Base-by-base conservation (phyloP, 2,888 invertebrate genomes). In the Mythimna ferrago region DNA sequence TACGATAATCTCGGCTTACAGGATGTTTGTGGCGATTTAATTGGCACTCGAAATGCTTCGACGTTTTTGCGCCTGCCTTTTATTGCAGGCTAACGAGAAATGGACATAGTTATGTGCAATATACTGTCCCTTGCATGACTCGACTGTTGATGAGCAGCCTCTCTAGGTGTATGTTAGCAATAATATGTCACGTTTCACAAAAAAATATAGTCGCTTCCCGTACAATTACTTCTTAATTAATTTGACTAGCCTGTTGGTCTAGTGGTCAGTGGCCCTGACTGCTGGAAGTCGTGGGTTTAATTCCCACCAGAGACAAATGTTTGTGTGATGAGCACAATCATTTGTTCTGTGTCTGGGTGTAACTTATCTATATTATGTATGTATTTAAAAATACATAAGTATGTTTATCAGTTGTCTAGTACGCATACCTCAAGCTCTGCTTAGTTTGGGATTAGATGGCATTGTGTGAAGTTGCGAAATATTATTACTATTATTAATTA, bases 1-100 rank as follows among this genome's bases (percentile, higher is more conserved):
- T 95, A 94, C 94, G 94, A 95, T 95, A 94, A 96, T 95, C 93
- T 95, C 89, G 91, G 90, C 93, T 93, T 95, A 96, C 95, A 96
- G 95, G 93, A 92, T 96, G 96, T 96, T 95, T 92, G 93, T 90
- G 90, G 89, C 90, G 90, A 90, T 95, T 95, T 96, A 96, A 96
- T 96, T 96, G 96, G 96, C 95, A 94, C 92, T 92, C 92, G 92
- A 92, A 93, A 93, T 94, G 92, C 92, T 90, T 88, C 89, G 89
- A 89, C 90, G 91, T 91, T 93, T 93, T 92, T 92, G 91, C 90
- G 89, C 87, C 89, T 89, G 87, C 89, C 89, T 92, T 92, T 94
- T 94, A 93, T 93, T 94, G 92, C 89, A 88, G 89, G 87, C 90
- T 91, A 90, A 90, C 90, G 89, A 90, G 88, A 89, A 89, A 89